phyloP scores from a whole-genome alignment of 2,113 vertebrate genomes.

The Rhegmatorhina hoffmannsi region DNA sequence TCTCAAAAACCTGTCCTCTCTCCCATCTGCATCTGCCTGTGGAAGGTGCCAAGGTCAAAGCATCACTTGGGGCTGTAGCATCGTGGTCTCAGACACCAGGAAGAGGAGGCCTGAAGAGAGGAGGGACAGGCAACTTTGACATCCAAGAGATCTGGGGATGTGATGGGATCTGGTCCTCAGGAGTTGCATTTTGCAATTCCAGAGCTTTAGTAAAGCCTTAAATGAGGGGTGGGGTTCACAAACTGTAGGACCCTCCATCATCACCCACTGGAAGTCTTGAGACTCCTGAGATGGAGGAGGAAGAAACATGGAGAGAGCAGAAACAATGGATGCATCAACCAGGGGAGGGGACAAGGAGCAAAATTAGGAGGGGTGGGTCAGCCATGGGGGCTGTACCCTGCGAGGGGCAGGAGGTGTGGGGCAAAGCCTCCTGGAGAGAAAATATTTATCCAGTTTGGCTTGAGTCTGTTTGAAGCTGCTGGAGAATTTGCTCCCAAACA shows the following conservation, averaged over 20 bases:
- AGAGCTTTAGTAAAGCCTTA: background rate
- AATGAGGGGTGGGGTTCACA: fast-evolving
- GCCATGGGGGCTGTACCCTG: fast-evolving
- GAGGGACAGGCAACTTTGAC: background rate
- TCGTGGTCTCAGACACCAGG: fast-evolving
- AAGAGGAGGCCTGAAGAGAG: background rate
- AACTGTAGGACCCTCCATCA: background rate
- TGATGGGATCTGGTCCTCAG: background rate
- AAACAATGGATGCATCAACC: background rate
- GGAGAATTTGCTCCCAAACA: conserved; percentile 30
- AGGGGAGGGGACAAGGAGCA: background rate
- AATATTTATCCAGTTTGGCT: background rate
- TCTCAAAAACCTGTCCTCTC: background rate
- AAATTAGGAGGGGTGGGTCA: background rate
- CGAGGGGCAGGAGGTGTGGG: fast-evolving
- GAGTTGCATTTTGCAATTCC: background rate
- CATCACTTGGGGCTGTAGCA: background rate
- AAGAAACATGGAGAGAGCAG: background rate
- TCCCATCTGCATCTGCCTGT: background rate
- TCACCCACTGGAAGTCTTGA: background rate
- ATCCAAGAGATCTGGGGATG: background rate
- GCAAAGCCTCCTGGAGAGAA: background rate
- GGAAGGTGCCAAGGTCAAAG: background rate
- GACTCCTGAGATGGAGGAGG: background rate
- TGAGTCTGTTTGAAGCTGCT: background rate